These are phyloP conservation scores for Tetragonisca angustula DNA, from an alignment of 2,888 invertebrate species.

Conservation along the genomic window DNA sequence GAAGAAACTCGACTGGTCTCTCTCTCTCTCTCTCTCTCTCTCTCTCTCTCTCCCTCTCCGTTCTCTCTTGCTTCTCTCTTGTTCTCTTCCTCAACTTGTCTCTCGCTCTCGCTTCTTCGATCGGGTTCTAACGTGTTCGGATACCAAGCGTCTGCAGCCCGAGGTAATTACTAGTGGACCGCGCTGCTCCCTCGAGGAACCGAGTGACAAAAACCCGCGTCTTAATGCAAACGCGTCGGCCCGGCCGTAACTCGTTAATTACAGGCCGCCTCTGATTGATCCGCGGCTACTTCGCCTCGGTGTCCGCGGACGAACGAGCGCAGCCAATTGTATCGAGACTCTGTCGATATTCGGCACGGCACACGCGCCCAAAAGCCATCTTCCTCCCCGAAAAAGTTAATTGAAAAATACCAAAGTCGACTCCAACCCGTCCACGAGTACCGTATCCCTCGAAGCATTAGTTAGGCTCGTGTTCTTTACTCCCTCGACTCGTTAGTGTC, in stretches of 20 bases:
- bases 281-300: constrained; percentile 75
- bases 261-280: constrained; percentile 84
- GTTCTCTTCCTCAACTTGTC: background rate
- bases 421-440: constrained; percentile 18
- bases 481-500: background rate
- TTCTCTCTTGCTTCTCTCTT: background rate
- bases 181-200: constrained; percentile 56
- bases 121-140: constrained; percentile 51
- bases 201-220: constrained; percentile 83
- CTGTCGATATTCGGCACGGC: constrained; percentile 79
- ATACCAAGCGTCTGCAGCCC: constrained; percentile 71
- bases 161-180: constrained; percentile 77
- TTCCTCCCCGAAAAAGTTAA: constrained; percentile 78
- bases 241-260: constrained; percentile 83
- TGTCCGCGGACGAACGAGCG: constrained; percentile 48
- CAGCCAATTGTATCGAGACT: constrained; percentile 73
- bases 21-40: background rate
- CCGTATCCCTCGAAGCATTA: background rate
- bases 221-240: constrained; percentile 82
- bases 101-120: background rate
- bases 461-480: background rate
- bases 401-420: constrained; percentile 78
- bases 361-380: constrained; percentile 71
- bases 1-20: constrained; percentile 56
- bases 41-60: background rate